These are phyloP conservation scores for Clostera curtula DNA, from an alignment of 2,888 invertebrate species.

Conservation along the genomic window DNA sequence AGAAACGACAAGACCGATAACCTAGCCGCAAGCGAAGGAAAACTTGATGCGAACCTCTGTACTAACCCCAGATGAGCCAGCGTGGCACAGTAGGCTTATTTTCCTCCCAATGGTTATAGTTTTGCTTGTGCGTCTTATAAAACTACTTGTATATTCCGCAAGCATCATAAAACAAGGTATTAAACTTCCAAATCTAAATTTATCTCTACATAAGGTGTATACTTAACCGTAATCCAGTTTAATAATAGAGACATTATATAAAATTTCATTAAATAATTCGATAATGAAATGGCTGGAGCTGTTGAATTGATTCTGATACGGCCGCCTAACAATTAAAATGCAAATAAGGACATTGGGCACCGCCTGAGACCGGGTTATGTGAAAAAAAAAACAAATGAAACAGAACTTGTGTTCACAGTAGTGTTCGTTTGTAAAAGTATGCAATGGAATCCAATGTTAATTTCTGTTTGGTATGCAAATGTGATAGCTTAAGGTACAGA, in stretches of 20 bases:
- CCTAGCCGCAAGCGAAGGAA: too few relatives aligned
- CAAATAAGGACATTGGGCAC: conserved; percentile 42
- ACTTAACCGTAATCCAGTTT: conserved; percentile 23
- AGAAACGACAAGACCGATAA: too few relatives aligned
- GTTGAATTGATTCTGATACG: conserved; percentile 43
- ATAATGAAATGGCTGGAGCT: conserved; percentile 29
- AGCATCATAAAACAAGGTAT: conserved; percentile 6
- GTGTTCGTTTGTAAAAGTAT: too few relatives aligned
- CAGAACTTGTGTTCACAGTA: background rate
- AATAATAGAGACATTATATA: conserved; percentile 37
- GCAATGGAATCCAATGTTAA: too few relatives aligned
- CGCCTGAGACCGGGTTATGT: conserved; percentile 22
- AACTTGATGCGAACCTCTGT: too few relatives aligned
- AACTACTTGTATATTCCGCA: conserved; percentile 6
- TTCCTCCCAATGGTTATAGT: too few relatives aligned
- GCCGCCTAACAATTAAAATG: conserved; percentile 53
- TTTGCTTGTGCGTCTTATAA: conserved; percentile 1
- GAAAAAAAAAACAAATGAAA: conserved; percentile 17
- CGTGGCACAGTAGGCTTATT: too few relatives aligned
- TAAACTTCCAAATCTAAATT: conserved; percentile 18
- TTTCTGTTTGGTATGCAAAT: too few relatives aligned
- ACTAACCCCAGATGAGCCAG: too few relatives aligned
- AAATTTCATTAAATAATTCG: conserved; percentile 16
- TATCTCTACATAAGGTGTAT: conserved; percentile 18
- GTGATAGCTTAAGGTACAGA: background rate